phyloP scores from a whole-genome alignment of 2,888 invertebrate species.

The Sarcophaga carnaria region DNA sequence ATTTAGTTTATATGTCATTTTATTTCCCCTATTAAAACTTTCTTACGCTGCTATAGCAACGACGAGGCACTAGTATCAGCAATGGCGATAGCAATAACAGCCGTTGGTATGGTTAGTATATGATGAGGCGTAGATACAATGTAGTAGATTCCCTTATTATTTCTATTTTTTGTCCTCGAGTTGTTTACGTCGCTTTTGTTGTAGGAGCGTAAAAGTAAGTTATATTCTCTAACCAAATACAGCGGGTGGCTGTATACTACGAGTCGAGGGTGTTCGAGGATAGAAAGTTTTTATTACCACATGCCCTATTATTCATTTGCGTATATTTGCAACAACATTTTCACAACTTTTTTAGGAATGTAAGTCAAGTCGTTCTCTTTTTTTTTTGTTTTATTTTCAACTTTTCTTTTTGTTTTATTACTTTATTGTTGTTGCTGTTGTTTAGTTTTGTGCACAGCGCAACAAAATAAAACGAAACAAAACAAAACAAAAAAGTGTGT shows the following conservation, averaged over 20 bases:
- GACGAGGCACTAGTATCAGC: background rate
- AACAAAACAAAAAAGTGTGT: constrained; percentile 59
- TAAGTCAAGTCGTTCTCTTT: constrained; percentile 51
- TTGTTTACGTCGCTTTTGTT: constrained; percentile 5
- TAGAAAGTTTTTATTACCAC: constrained; percentile 35
- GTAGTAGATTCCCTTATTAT: background rate
- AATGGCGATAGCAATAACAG: background rate
- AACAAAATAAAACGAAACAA: constrained; percentile 18
- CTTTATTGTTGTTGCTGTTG: constrained; percentile 71
- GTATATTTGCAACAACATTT: constrained; percentile 41
- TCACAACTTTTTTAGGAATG: constrained; percentile 35
- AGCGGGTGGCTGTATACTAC: background rate
- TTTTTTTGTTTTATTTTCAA: constrained; percentile 58
- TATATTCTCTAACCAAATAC: background rate
- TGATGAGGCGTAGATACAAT: background rate
- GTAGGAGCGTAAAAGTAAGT: background rate
- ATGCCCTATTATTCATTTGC: constrained; percentile 43
- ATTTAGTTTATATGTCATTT: constrained; percentile 53
- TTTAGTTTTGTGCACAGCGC: constrained; percentile 18
- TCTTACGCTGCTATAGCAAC: background rate
- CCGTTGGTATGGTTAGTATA: background rate
- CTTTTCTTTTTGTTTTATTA: background rate
- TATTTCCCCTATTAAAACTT: constrained; percentile 53
- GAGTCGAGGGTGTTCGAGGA: background rate
- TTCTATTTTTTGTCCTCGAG: background rate